Base-by-base conservation (phyloP, 2,113 vertebrate species). In the Strigops habroptila region DNA sequence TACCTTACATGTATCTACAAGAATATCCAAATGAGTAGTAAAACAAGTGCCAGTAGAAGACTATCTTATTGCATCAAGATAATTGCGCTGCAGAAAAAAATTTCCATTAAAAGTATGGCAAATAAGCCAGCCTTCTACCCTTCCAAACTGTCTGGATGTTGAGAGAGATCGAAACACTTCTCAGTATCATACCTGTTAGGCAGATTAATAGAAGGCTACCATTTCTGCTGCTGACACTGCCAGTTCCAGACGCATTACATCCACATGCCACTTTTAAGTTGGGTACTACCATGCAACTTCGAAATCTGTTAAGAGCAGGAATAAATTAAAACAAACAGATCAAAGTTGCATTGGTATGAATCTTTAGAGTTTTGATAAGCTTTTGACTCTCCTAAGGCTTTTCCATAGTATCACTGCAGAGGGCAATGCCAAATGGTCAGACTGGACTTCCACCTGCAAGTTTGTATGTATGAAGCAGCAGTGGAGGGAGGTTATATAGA, bases 241-340 rank as follows among this genome's bases (percentile, higher is more conserved):
- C 70, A 83, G 30, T 44, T 91, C n/a, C 60, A 91, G 75, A 82
- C 19, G 33, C 17, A 24, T 46, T 74, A 64, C 6, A 68, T 53
- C 39, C 44, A 46, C 31, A 63, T 37, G 78, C 24, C 21, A 81
- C 55, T 91, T 90, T 39, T 85, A 81, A 91, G 86, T 57, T 63
- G 69, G 71, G 25, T 68, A 52, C 33, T 83, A 39, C 41, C 5
- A 19, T 43, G 16, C 14, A 53, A 17, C 14, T 88, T 88, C 41
- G 3, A 2, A 77, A 60, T 85, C 63, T 63, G 18, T 82, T 88
- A 85, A 74, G 80, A 87, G 78, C 63, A 79, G 59, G 33, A 78
- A 71, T 88, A 14, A 80, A 75, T 91, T 90, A 74, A 90, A 90
- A 87, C 48, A 89, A 91, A 94, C 25, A 67, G 28, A 84, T 67